A percentile compares a stretch with the other conserved stretches of the same genome.
phyloP scores from a whole-genome alignment of 2,797 vertebrate species.

The Spinibarbus caldwelli region DNA sequence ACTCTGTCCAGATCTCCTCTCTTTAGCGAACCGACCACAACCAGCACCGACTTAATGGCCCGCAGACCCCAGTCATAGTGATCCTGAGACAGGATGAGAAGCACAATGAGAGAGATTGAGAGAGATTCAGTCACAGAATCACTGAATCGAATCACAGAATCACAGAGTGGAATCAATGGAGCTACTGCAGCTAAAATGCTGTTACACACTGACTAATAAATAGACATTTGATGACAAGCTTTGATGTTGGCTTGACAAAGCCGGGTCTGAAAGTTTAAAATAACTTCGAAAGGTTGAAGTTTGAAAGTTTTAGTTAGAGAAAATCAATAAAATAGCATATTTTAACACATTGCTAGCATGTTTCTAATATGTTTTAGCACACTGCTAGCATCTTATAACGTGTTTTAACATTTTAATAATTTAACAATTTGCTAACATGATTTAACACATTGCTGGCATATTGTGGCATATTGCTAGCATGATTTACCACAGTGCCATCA shows the following conservation, averaged over 20 bases:
- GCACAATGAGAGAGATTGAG: neutral
- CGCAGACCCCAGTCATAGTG: slow-evolving; percentile 98
- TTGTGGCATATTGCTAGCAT: neutral
- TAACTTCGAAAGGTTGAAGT: neutral
- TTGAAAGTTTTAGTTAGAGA: neutral
- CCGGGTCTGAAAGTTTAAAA: neutral
- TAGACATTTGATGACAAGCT: neutral
- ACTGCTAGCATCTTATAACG: neutral
- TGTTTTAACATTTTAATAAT: too few relatives aligned
- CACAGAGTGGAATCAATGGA: neutral
- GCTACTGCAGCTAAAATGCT: neutral
- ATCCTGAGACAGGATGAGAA: slow-evolving; percentile 70
- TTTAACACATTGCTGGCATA: neutral
- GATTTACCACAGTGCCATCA: neutral
- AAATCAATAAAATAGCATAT: neutral
- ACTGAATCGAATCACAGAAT: too few relatives aligned
- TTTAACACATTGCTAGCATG: neutral
- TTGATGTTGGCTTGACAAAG: neutral
- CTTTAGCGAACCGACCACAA: slow-evolving; percentile 93
- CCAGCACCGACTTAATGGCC: slow-evolving; percentile 95
- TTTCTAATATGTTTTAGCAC: neutral
- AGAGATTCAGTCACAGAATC: neutral
- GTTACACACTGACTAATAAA: neutral
- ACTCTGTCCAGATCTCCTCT: slow-evolving; percentile 86
- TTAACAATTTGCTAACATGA: neutral